Base-by-base conservation (phyloP, 2,113 vertebrate genomes). In the Thunnus thynnus region DNA sequence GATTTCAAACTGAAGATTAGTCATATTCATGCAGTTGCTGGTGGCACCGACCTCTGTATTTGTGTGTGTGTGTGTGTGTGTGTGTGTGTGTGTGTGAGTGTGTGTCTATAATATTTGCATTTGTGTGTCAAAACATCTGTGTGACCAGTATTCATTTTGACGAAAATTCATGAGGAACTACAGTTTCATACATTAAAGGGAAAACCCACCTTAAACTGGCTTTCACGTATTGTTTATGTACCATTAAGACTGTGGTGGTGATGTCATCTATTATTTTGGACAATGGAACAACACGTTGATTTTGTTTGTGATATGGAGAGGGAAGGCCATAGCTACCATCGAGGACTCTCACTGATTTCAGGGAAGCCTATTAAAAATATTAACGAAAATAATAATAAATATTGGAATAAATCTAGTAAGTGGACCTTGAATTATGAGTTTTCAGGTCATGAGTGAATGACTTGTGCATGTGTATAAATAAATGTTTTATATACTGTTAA, bases 1-100 rank as follows among this genome's bases (percentile, higher is more conserved):
- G 82, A 87, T 85, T 91, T 86, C 54, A 74, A 89, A 86, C 73
- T 78, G 66, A 62, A 80, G 67, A 89, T 90, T 88, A 83, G 74
- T 91, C 78, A 72, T 76, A 75, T 84, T 86, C 73, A 79, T 82
- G 68, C 81, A 75, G 56, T 79, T 57, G 80, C 75, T 87, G 72
- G 66, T 76, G 61, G 67, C 75, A 54, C 44, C 69, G 68, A 71
- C 41, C 65, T 72, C 17, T 17, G 1, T 70, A 1, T 72, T 41
- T 71, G 32, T 36, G 32, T 36, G 32, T 36, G 32, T 36, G 32
- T 36, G 32, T 36, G 32, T 36, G 32, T 36, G 32, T 8, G 32
- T 36, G 32, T 36, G 32, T 36, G 32, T 36, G 32, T 8, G 4
- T 36, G 32, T 36, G 32, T 36, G 32, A 1, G 5, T 36, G 5